Conservation (phyloP, 2,888 invertebrate species). For the Tiliacea citrago region DNA sequence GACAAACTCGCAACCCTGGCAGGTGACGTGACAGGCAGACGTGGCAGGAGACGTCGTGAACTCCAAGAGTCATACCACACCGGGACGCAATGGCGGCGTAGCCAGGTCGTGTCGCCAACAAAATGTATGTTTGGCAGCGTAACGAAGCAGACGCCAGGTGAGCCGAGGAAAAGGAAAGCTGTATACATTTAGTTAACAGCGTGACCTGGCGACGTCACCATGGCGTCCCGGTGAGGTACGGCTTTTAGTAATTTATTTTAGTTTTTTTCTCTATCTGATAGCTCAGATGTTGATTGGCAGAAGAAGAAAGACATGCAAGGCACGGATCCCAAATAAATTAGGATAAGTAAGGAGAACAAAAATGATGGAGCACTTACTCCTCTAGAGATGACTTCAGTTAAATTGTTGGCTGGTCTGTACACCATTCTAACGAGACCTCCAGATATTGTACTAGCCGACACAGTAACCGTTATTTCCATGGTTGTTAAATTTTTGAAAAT, state of each 20-base stretch:
- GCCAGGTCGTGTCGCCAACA: no score
- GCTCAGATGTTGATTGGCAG: neutral
- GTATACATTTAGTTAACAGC: no score
- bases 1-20: no score
- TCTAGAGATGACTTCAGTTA: conserved; percentile 78
- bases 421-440: conserved; percentile 69
- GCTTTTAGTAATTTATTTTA: neutral
- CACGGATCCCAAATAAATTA: neutral
- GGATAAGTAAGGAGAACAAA: neutral
- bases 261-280: neutral
- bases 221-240: neutral
- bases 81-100: no score
- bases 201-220: no score
- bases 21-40: no score
- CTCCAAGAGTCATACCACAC: no score
- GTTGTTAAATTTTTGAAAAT: conserved; percentile 70
- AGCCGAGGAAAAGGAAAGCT: no score
- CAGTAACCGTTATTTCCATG: conserved; percentile 57
- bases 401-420: conserved; percentile 74
- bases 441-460: rapidly evolving
- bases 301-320: neutral
- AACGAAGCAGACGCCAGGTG: no score
- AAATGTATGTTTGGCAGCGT: no score
- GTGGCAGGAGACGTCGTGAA: no score
- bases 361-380: conserved; percentile 66